These are phyloP conservation scores for Forpus xanthops DNA, from an alignment of 2,797 vertebrate species.

Conservation along the genomic window DNA sequence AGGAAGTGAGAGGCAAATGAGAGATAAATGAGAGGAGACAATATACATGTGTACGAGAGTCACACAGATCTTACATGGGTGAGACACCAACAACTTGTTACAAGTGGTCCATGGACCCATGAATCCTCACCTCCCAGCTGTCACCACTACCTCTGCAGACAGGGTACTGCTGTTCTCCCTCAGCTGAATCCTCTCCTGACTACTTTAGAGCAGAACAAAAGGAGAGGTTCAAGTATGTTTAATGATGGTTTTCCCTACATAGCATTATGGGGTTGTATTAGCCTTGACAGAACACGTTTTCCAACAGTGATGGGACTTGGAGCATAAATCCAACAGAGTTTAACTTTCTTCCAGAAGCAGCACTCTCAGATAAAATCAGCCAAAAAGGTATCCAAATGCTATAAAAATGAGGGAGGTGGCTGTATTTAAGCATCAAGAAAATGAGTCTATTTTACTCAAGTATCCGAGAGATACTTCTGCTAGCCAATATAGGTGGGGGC, in stretches of 20 bases:
- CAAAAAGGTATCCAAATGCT: slow-evolving; percentile 38
- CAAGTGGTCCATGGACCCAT: rapidly evolving
- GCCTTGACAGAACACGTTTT: neutral
- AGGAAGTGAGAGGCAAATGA: neutral
- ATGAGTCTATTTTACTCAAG: slow-evolving; percentile 11
- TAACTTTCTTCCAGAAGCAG: slow-evolving; percentile 27
- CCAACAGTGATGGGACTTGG: neutral
- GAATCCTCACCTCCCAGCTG: neutral
- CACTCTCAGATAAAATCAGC: neutral
- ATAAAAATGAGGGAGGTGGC: slow-evolving; percentile 17
- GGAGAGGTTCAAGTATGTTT: neutral
- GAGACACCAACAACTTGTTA: neutral
- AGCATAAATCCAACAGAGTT: neutral
- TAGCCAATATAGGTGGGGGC: neutral
- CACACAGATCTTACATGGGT: rapidly evolving
- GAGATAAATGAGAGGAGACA: neutral
- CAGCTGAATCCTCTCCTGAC: rapidly evolving
- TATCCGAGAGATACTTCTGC: slow-evolving; percentile 9
- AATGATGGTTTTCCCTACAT: neutral
- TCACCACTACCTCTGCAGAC: neutral
- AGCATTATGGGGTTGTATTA: neutral
- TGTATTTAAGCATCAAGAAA: slow-evolving; percentile 13
- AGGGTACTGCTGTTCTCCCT: neutral
- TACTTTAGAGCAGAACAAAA: neutral
- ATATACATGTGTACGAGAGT: rapidly evolving